phyloP scores from a whole-genome alignment of 2,888 invertebrate species.

The Ectobius pallidus region DNA sequence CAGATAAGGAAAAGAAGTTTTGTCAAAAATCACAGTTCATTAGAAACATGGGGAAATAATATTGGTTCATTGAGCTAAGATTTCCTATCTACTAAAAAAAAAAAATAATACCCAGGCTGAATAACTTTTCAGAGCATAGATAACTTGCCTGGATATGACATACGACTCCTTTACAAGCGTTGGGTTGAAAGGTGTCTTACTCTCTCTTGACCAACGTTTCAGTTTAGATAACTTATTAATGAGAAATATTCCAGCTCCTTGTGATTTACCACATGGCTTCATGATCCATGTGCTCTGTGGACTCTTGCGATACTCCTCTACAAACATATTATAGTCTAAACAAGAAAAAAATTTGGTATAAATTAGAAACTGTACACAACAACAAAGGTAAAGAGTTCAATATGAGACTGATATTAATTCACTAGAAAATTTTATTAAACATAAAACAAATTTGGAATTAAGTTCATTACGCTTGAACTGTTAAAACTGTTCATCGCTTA shows the following conservation, averaged over 20 bases:
- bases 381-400: no score
- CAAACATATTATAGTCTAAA: constrained; percentile 92
- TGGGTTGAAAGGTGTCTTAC: constrained; percentile 83
- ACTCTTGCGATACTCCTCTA: constrained; percentile 92
- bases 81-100: no score
- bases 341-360: background rate
- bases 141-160: constrained; percentile 88
- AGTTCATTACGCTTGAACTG: no score
- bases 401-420: no score
- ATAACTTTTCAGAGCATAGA: background rate
- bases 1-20: no score
- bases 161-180: constrained; percentile 88
- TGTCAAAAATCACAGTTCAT: no score
- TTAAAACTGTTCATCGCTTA: no score
- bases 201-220: constrained; percentile 88
- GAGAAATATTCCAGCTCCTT: constrained; percentile 92
- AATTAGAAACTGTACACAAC: no score
- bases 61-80: no score
- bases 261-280: constrained; percentile 96
- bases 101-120: background rate
- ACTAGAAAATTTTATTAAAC: no score
- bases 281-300: constrained; percentile 97
- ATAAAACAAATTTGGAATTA: no score
- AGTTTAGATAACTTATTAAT: constrained; percentile 94
- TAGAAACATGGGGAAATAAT: no score